Evolutionary conservation across 2,113 vertebrate genomes (phyloP).

Genomic region (Synchiropus splendidus): DNA sequence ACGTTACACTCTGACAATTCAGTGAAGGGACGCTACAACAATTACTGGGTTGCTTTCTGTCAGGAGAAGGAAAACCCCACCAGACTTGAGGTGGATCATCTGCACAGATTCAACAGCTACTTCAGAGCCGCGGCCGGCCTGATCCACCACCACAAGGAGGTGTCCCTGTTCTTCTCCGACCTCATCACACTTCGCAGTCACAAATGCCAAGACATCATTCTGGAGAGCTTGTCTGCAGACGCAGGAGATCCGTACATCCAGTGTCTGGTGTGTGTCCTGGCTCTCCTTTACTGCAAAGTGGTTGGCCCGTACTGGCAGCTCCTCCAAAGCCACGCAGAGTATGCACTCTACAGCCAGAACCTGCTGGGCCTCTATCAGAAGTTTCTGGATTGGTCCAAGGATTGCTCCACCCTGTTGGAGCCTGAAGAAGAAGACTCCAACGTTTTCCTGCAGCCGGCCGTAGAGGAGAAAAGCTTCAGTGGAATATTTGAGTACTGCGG

Average conservation of each 20-base stretch:
- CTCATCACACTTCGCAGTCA: constrained; percentile 45
- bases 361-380: constrained; percentile 59
- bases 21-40: constrained; percentile 40
- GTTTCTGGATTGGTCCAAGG: constrained; percentile 62
- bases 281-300: constrained; percentile 65
- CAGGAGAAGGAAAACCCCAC: constrained; percentile 60
- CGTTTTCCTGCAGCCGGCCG: constrained; percentile 60
- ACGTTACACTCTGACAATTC: constrained; percentile 41
- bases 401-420: constrained; percentile 51
- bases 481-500: constrained; percentile 60
- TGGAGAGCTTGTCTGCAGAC: constrained; percentile 62
- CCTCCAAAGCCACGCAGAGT: constrained; percentile 61
- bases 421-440: constrained; percentile 50
- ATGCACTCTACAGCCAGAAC: constrained; percentile 50
- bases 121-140: constrained; percentile 65
- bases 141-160: constrained; percentile 63
- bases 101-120: constrained; percentile 54
- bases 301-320: constrained; percentile 71
- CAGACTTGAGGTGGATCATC: constrained; percentile 27
- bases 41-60: constrained; percentile 69
- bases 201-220: constrained; percentile 44
- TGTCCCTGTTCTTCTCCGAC: constrained; percentile 61
- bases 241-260: constrained; percentile 57
- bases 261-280: constrained; percentile 62
- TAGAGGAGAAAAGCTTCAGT: constrained; percentile 53